A percentile compares a stretch with the other conserved stretches of the same genome.
These are phyloP conservation scores for Himalopsyche tibetana DNA, from an alignment of 2,888 invertebrate genomes.

Conservation along the genomic window DNA sequence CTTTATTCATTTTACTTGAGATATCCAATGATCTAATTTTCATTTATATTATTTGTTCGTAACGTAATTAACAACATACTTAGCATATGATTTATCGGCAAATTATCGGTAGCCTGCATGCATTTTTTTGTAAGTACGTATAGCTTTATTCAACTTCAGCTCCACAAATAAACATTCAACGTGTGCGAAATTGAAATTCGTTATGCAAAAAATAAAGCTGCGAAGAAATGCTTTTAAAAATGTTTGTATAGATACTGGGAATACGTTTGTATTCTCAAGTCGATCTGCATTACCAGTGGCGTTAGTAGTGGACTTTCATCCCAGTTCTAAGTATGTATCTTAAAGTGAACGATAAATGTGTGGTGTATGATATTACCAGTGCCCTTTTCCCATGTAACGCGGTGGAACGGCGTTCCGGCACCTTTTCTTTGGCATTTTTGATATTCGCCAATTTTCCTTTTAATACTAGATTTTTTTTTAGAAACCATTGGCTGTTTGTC, in stretches of 20 bases:
- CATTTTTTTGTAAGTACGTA: neutral
- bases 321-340: no score
- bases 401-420: no score
- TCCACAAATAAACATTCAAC: neutral
- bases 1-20: neutral
- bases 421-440: no score
- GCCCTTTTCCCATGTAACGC: no score
- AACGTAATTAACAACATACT: neutral
- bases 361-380: no score
- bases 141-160: neutral
- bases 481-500: no score
- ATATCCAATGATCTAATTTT: slow-evolving; percentile 12
- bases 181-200: neutral
- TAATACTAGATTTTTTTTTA: no score
- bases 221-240: neutral
- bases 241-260: neutral
- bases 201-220: neutral
- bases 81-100: neutral
- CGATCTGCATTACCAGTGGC: no score
- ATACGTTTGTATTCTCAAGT: no score
- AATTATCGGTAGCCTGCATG: neutral
- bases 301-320: no score
- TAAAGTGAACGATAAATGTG: no score
- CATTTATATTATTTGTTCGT: neutral
- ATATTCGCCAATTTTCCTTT: no score